phyloP scores from a whole-genome alignment of 1,140 invertebrate genomes.

The Drosophila pallidifrons region DNA sequence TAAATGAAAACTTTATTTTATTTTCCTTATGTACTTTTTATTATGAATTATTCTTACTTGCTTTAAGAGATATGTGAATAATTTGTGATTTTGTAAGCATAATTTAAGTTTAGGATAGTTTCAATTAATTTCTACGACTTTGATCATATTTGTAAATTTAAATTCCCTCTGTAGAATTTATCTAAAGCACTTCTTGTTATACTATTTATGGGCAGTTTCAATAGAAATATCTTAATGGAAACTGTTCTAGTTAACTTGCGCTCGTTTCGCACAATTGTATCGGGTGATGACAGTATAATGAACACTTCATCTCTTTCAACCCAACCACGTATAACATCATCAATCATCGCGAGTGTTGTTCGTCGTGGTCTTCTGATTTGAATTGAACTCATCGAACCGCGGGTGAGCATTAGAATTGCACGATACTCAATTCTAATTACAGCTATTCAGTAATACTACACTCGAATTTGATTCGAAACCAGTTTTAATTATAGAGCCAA shows the following conservation, averaged over 20 bases:
- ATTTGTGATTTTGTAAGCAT: too few species aligned
- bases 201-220: neutral
- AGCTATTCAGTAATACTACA: constrained; percentile 61
- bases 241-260: constrained; percentile 36
- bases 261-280: constrained; percentile 58
- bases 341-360: constrained; percentile 57
- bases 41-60: too few species aligned
- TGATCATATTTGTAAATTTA: neutral
- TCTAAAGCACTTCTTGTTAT: neutral
- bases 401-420: constrained; percentile 37
- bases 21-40: too few species aligned
- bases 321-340: constrained; percentile 46
- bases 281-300: constrained; percentile 74
- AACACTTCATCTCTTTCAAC: constrained; percentile 40
- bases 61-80: too few species aligned
- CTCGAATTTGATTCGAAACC: constrained; percentile 31
- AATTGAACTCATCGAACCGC: constrained; percentile 56
- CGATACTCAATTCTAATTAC: constrained; percentile 76
- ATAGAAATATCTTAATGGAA: neutral
- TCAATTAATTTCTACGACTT: too few species aligned
- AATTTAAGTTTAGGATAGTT: too few species aligned
- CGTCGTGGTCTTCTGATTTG: constrained; percentile 19
- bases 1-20: too few species aligned
- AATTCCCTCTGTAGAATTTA: neutral
- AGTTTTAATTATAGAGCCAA: constrained; percentile 28